Evolutionary conservation across 2,113 vertebrate genomes (phyloP).

Genomic region (Hassar affinis): DNA sequence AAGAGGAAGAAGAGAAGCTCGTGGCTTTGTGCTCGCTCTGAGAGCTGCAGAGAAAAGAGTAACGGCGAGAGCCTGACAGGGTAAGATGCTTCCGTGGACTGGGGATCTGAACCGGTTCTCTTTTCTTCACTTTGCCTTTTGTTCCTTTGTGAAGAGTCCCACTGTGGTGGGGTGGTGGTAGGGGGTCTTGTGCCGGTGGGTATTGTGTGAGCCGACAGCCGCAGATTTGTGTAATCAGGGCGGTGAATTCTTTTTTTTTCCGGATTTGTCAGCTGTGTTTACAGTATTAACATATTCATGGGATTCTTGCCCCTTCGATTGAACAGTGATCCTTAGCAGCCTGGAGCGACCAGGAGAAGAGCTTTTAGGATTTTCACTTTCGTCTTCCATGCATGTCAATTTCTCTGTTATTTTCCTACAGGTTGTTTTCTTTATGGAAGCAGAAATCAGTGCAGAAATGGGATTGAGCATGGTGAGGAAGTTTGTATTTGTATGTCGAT

Average conservation of each 20-base stretch:
- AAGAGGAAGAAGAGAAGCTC: constrained; percentile 21
- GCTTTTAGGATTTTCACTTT: constrained; percentile 32
- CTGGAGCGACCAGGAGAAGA: constrained; percentile 29
- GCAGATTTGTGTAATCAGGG: constrained; percentile 54
- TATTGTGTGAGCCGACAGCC: constrained; percentile 46
- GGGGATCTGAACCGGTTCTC: constrained; percentile 60
- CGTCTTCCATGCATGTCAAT: constrained; percentile 25
- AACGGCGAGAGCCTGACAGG: constrained; percentile 77
- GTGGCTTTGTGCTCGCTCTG: constrained; percentile 74
- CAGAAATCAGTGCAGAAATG: background rate
- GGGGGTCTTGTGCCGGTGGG: constrained; percentile 26
- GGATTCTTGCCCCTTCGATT: constrained; percentile 48
- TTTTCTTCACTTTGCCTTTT: constrained; percentile 48
- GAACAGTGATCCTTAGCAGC: constrained; percentile 49
- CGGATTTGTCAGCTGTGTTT: constrained; percentile 49
- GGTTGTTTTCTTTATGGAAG: background rate
- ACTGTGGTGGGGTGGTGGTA: constrained; percentile 21
- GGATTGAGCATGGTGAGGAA: background rate
- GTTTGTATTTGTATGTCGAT: background rate
- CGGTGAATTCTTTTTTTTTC: constrained; percentile 30
- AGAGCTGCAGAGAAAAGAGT: constrained; percentile 54
- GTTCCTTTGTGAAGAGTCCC: constrained; percentile 54
- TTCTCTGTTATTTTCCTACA: constrained; percentile 21
- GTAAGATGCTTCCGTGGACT: constrained; percentile 76
- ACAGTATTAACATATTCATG: constrained; percentile 55